Conservation (phyloP, 2,113 vertebrate species). For the Sporophila hypoxantha region DNA sequence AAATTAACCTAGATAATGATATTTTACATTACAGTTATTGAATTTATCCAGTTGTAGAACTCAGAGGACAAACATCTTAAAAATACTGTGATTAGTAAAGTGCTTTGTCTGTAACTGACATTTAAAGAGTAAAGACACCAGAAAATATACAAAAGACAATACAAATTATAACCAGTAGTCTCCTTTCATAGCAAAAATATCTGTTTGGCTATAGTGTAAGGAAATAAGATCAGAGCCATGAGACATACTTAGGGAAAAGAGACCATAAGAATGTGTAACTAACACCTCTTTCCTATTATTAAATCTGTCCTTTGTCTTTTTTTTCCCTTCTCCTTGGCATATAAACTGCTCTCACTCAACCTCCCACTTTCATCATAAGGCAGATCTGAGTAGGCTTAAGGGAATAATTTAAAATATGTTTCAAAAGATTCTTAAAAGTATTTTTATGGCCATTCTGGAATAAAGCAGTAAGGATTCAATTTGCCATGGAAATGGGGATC, state of each 20-base stretch:
- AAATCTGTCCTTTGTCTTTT: conserved; percentile 2
- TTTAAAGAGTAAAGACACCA: background rate
- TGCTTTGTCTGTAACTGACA: background rate
- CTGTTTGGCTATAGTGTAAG: background rate
- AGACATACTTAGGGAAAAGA: background rate
- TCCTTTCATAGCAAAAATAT: background rate
- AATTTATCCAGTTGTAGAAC: background rate
- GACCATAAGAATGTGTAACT: background rate
- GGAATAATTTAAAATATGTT: conserved; percentile 27
- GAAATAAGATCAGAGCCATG: background rate
- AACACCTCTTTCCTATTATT: background rate
- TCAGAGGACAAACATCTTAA: background rate
- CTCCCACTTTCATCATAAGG: conserved; percentile 27
- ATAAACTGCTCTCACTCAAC: conserved; percentile 29
- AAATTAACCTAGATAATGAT: background rate
- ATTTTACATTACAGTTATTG: background rate
- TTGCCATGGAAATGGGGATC: background rate
- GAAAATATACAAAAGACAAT: background rate
- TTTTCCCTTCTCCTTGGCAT: background rate
- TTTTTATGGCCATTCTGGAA: background rate
- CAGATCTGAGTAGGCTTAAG: conserved; percentile 19
- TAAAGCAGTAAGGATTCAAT: background rate
- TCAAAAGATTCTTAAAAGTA: background rate
- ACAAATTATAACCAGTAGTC: background rate
- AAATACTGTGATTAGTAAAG: background rate